phyloP scores from a whole-genome alignment of 2,888 invertebrate genomes.

The Drosophila mulleri region DNA sequence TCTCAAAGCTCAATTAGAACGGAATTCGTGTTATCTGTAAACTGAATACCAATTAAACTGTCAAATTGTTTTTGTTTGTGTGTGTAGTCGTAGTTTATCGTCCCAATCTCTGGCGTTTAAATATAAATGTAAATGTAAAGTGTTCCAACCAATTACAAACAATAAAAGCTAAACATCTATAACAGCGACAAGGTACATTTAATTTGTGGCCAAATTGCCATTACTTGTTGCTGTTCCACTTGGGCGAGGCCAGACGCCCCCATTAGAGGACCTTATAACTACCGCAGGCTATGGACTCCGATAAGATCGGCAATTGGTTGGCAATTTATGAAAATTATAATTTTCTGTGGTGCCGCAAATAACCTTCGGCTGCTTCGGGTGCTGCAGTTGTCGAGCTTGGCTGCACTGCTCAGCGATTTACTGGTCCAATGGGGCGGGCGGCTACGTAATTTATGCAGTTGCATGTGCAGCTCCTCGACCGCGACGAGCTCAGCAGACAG shows the following conservation, averaged over 20 bases:
- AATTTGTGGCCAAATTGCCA: constrained; percentile 14
- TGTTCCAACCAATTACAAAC: constrained; percentile 74
- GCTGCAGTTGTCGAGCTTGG: constrained; percentile 34
- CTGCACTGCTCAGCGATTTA: constrained; percentile 35
- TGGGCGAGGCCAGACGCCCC: neutral
- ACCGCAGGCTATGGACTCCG: constrained; percentile 32
- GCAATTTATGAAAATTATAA: constrained; percentile 72
- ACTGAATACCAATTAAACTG: constrained; percentile 63
- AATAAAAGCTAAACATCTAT: constrained; percentile 72
- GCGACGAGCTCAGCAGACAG: constrained; percentile 2
- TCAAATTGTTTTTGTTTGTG: constrained; percentile 78
- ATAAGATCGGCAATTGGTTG: constrained; percentile 62
- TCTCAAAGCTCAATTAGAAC: constrained; percentile 52
- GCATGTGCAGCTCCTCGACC: constrained; percentile 13
- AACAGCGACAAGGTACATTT: constrained; percentile 23
- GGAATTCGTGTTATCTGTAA: constrained; percentile 25
- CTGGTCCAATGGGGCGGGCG: constrained; percentile 35
- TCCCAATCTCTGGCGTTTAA: constrained; percentile 63
- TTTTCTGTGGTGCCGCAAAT: constrained; percentile 44
- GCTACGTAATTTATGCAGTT: constrained; percentile 54
- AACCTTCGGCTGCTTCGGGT: constrained; percentile 36
- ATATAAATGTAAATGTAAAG: constrained; percentile 75
- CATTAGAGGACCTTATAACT: constrained; percentile 10
- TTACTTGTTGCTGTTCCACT: constrained; percentile 50
- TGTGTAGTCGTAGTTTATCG: constrained; percentile 80